Evolutionary conservation across 1,140 invertebrate species (phyloP), one percentile per base, ranked within the genome.

Genomic region (Solenopsis invicta): DNA sequence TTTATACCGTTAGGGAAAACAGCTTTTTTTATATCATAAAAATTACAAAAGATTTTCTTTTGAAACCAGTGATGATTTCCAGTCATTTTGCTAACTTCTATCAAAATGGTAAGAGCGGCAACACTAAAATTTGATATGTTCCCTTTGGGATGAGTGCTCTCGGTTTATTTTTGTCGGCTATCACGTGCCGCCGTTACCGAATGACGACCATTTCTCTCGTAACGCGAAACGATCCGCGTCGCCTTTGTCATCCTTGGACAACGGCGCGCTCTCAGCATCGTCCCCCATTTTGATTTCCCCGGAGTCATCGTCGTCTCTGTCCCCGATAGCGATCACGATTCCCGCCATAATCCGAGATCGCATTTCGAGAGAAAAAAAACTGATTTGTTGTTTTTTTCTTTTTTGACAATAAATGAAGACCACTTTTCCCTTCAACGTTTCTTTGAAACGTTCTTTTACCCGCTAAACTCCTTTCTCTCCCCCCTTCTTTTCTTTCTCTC

Each of bases 281-380:
- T 72, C 45, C 50, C 29, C 52, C 66, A 66, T 85, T 88, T 85
- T 78, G 66, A 89, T 88, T 85, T 89, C 80, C 80, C 80, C n/a
- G 13, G 87, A 56, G 87, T 88, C 62, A 78, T 85, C 72, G 21
- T 66, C 78, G 56, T 88, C 24, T 59, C 61, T 88, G 50, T 76
- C 54, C 41, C 0, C 29, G 78, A 87, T 77, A 72, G 34, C 72
- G 78, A 72, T 77, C 41, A 13, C 81, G 50, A 67, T 77, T 78
- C 5, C 56, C 18, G 48, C 48, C 29, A 52, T 52, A 62, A 71
- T 77, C 24, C 29, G 21, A 45, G 52, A 72, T n/a, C 45, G 9
- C 48, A 8, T 50, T 71, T 45, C 16, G 24, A 21, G 6, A 29
- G 50, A 4, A n/a, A 67, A 67, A 12, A 48, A 16, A 69, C n/a